A percentile compares a stretch with the other conserved stretches of the same genome.
Evolutionary conservation across 2,797 vertebrate genomes (phyloP).

Genomic region (Rhinichthys osculus): DNA sequence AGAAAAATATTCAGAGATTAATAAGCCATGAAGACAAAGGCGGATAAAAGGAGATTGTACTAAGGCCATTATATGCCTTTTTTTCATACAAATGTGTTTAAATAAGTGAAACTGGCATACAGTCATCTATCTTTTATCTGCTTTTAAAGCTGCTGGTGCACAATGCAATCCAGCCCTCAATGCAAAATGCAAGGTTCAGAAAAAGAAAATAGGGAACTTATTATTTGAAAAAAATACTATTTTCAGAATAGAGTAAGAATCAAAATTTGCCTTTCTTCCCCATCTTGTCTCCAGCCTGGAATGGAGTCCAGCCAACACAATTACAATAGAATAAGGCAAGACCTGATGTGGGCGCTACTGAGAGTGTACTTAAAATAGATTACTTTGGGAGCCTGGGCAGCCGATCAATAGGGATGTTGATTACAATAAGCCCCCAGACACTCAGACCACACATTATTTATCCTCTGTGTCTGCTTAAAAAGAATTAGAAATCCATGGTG

Average conservation of each 20-base stretch:
- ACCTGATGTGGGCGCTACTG: conserved; percentile 63
- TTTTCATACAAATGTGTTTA: neutral
- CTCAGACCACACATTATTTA: conserved; percentile 83
- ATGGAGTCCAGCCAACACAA: conserved; percentile 75
- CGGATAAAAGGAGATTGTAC: neutral
- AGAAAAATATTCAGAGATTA: neutral
- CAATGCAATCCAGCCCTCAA: neutral
- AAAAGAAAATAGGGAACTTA: neutral
- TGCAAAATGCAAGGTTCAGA: neutral
- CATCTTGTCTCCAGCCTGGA: neutral
- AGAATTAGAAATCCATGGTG: conserved; percentile 80
- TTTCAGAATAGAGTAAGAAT: neutral
- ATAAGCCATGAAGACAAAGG: conserved; percentile 16
- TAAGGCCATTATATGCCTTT: neutral
- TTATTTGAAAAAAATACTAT: neutral
- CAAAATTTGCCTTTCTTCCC: neutral
- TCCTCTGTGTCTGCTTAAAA: conserved; percentile 74
- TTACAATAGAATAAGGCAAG: conserved; percentile 64
- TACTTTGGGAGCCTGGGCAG: conserved; percentile 83
- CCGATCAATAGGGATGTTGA: conserved; percentile 88
- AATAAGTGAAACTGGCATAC: neutral
- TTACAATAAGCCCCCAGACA: conserved; percentile 85
- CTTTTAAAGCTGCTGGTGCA: neutral
- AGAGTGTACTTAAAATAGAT: conserved; percentile 92
- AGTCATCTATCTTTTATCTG: neutral